Evolutionary conservation across 1,140 invertebrate species (phyloP), one percentile per base, ranked within the genome.

Genomic region (Papilio helenus): DNA sequence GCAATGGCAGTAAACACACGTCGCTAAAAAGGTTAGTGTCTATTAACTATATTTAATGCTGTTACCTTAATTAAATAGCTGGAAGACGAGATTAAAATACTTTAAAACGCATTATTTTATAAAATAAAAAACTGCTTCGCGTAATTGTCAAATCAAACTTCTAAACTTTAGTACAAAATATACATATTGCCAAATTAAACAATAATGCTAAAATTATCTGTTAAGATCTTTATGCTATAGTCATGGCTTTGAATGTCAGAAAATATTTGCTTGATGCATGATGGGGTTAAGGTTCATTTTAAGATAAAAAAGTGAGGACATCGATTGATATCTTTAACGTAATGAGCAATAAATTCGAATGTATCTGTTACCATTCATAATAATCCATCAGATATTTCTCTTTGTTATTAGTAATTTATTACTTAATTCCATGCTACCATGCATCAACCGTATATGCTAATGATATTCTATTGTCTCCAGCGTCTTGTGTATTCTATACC

Each of bases 1-100:
- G 94, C 83, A 96, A 96, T 87, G 96, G 95, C 80, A 95, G 95
- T 76, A 96, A 96, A 87, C 95, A 96, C 87, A 95, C 95, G 77
- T 94, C 95, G 49, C 89, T 96, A 18, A 96, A 96, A 92, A 95
- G 96, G 96, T 96, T 87, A 95, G 93, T 85, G 61, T 18, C 49
- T 68, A 8, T 68, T 9, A 4, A 29, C 58, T 26, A 65, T 65
- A 65, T 72, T 72, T 73, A 58, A 72, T 79, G 39, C 51, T 55
- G 23, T 23, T 76, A 42, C n/a, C 61, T 65, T 46, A 78, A 42
- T 61, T 65, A 78, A 74, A 65, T 39, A 20, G 71, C 61, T 68
- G 23, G 58, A 26, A 29, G 26, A 68, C 5, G 26, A 29, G 61
- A 68, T 29, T 29, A 16, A 29, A 26, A 8, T 55, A 18, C 23